phyloP scores from a whole-genome alignment of 1,140 invertebrate species.

The Grapholita molesta region DNA sequence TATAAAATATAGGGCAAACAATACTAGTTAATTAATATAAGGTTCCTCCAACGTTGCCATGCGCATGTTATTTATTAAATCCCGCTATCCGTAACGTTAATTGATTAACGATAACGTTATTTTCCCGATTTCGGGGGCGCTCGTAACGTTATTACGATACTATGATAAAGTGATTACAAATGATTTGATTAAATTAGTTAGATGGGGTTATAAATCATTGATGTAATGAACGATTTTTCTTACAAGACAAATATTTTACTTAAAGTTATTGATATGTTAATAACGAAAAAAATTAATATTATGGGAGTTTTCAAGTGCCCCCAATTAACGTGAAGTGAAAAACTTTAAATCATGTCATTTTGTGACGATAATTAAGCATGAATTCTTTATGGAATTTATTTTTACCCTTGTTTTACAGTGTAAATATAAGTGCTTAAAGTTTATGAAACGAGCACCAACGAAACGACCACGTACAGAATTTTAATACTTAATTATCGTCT shows the following conservation, averaged over 20 bases:
- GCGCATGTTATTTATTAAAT: constrained; percentile 29
- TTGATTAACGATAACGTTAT: constrained; percentile 34
- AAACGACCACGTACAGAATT: too few species aligned
- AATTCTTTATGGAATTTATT: too few species aligned
- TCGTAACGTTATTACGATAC: not conserved
- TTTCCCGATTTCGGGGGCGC: constrained; percentile 13
- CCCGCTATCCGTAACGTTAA: constrained; percentile 23
- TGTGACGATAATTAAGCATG: too few species aligned
- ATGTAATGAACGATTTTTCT: not conserved
- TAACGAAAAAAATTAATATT: too few species aligned
- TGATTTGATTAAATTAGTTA: not conserved
- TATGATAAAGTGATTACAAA: constrained; percentile 9
- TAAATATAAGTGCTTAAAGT: too few species aligned
- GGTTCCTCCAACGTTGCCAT: not conserved
- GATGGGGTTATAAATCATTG: not conserved
- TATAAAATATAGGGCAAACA: not conserved
- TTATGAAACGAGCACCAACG: too few species aligned
- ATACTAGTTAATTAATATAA: not conserved
- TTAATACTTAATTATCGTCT: too few species aligned
- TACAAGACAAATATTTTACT: not conserved
- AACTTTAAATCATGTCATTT: too few species aligned
- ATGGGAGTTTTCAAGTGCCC: too few species aligned
- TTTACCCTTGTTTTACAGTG: too few species aligned
- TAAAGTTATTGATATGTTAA: too few species aligned
- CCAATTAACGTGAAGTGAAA: too few species aligned